Conservation (phyloP, 2,888 invertebrate species). For the Drosophila melanocephala region DNA sequence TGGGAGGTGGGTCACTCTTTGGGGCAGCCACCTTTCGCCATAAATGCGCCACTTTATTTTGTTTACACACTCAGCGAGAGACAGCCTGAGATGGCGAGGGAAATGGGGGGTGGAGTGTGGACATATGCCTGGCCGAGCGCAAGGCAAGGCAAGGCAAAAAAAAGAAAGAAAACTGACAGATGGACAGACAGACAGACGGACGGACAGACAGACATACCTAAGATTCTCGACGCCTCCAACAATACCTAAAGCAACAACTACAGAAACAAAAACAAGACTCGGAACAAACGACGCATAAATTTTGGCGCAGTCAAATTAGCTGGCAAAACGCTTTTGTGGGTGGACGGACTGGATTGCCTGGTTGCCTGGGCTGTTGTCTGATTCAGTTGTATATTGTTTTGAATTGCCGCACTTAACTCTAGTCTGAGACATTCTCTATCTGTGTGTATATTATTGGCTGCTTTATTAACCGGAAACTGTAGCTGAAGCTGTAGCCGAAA, state of each 20-base stretch:
- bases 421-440: neutral
- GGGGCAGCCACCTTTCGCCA: slow-evolving; percentile 70
- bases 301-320: slow-evolving; percentile 74
- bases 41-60: slow-evolving; percentile 79
- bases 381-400: slow-evolving; percentile 26
- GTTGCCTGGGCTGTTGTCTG: slow-evolving; percentile 19
- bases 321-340: slow-evolving; percentile 46
- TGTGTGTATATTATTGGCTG: slow-evolving; percentile 14
- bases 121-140: slow-evolving; percentile 7
- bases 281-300: slow-evolving; percentile 67
- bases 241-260: slow-evolving; percentile 8
- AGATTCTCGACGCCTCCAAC: slow-evolving; percentile 37
- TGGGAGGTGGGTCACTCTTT: slow-evolving; percentile 6
- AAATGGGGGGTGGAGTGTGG: neutral
- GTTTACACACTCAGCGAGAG: slow-evolving; percentile 60
- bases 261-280: slow-evolving; percentile 6
- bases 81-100: slow-evolving; percentile 1
- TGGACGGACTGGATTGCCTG: neutral
- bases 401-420: slow-evolving; percentile 2
- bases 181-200: slow-evolving; percentile 16
- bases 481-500: slow-evolving; percentile 1
- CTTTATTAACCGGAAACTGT: slow-evolving; percentile 37
- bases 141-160: neutral
- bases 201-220: slow-evolving; percentile 17
- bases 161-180: slow-evolving; percentile 9